Evolutionary conservation across 2,888 invertebrate genomes (phyloP).

Genomic region (Geotrupes spiniger): DNA sequence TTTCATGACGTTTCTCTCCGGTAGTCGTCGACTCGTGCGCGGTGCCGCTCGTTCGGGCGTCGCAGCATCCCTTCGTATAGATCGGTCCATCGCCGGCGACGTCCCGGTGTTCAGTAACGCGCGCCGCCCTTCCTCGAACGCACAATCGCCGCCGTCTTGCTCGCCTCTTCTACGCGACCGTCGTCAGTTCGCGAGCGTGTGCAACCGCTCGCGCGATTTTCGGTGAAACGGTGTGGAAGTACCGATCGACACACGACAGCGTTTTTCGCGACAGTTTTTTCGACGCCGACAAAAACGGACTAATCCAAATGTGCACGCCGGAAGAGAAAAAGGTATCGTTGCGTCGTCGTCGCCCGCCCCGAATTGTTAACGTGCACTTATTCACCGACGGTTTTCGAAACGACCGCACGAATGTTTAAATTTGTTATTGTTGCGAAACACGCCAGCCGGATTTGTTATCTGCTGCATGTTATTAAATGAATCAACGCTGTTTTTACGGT

Average conservation of each 20-base stretch:
- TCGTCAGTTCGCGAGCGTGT: constrained; percentile 1
- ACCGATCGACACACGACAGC: background rate
- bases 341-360: too few species aligned
- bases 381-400: background rate
- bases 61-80: constrained; percentile 1
- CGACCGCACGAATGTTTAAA: background rate
- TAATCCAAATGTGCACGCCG: constrained; percentile 49
- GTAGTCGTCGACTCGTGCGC: background rate
- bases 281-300: background rate
- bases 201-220: background rate
- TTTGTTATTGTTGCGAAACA: constrained; percentile 2
- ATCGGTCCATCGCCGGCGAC: constrained; percentile 3
- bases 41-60: background rate
- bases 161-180: background rate
- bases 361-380: background rate
- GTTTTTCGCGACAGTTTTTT: background rate
- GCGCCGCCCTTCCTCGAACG: background rate
- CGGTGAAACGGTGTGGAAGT: background rate
- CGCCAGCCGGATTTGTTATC: constrained; percentile 4
- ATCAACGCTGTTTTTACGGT: background rate
- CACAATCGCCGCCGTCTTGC: background rate
- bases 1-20: background rate
- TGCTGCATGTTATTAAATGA: constrained; percentile 2
- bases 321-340: constrained; percentile 52
- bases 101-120: background rate